These are phyloP conservation scores for Oikopleura dioica DNA, from an alignment of 23 tunicate genomes.

Conservation along the genomic window DNA sequence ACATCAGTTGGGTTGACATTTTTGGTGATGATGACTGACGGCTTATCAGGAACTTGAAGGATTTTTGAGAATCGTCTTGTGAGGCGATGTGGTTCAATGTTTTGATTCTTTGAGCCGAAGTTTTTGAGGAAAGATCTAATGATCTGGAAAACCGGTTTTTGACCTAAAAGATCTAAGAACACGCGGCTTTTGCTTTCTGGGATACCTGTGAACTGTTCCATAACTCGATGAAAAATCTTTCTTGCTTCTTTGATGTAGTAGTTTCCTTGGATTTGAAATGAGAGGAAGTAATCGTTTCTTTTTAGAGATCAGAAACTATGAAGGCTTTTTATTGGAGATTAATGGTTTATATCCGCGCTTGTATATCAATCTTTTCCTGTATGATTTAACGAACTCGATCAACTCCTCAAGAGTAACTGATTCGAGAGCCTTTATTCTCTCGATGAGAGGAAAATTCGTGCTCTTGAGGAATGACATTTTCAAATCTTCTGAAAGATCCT, in stretches of 20 bases:
- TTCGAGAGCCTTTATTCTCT: neutral
- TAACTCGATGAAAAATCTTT: neutral
- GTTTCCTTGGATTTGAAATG: slow-evolving; percentile 38
- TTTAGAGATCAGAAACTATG: no score
- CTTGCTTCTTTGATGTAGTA: slow-evolving; percentile 21
- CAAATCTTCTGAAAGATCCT: neutral
- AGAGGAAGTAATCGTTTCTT: neutral
- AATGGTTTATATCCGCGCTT: no score
- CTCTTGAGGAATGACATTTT: neutral
- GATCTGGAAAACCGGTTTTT: no score
- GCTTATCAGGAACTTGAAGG: slow-evolving; percentile 11
- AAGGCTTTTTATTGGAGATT: no score
- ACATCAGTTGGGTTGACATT: slow-evolving; percentile 30
- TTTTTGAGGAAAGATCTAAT: no score
- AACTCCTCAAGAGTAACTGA: neutral
- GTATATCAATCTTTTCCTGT: no score
- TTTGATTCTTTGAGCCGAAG: no score
- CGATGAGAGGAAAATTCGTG: neutral
- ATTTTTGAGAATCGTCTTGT: neutral
- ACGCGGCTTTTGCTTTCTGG: no score
- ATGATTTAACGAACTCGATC: neutral
- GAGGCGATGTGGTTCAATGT: no score
- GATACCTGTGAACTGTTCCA: neutral
- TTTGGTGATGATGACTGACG: slow-evolving; percentile 15
- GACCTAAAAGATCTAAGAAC: no score